Percentiles rank a stretch among this genome's conserved stretches.
Evolutionary conservation across 2,113 vertebrate species (phyloP).

Genomic region (Arvicanthis niloticus): DNA sequence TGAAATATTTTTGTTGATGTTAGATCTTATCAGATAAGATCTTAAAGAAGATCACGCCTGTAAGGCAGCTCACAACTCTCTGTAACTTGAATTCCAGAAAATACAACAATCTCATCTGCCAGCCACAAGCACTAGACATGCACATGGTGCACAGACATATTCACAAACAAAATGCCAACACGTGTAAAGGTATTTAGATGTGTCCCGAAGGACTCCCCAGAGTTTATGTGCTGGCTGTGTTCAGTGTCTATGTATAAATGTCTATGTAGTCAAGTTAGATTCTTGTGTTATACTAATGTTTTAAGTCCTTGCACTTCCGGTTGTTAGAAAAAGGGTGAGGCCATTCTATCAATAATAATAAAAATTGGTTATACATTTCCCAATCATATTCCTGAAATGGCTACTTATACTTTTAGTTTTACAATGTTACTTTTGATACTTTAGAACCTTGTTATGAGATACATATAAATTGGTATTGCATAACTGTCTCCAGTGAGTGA

Average conservation of each 20-base stretch:
- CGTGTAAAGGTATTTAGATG: neutral
- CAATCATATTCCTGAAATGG: neutral
- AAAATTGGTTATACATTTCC: neutral
- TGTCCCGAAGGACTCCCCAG: neutral
- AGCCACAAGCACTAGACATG: neutral
- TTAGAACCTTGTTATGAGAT: neutral
- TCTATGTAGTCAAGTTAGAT: neutral
- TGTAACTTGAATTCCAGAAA: neutral
- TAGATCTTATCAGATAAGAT: no score
- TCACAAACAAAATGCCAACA: neutral
- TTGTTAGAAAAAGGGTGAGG: neutral
- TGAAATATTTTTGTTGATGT: slow-evolving; percentile 4
- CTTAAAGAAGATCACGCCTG: neutral
- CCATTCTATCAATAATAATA: neutral
- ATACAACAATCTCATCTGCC: neutral
- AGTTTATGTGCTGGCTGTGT: neutral
- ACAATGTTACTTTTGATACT: neutral
- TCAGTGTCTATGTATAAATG: neutral
- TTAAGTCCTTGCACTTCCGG: neutral
- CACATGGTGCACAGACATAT: neutral
- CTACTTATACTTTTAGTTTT: neutral
- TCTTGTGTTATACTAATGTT: neutral
- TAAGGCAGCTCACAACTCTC: neutral
- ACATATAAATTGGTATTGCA: neutral
- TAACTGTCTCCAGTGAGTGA: neutral